phyloP scores from a whole-genome alignment of 2,113 vertebrate species.

The Scomber colias region DNA sequence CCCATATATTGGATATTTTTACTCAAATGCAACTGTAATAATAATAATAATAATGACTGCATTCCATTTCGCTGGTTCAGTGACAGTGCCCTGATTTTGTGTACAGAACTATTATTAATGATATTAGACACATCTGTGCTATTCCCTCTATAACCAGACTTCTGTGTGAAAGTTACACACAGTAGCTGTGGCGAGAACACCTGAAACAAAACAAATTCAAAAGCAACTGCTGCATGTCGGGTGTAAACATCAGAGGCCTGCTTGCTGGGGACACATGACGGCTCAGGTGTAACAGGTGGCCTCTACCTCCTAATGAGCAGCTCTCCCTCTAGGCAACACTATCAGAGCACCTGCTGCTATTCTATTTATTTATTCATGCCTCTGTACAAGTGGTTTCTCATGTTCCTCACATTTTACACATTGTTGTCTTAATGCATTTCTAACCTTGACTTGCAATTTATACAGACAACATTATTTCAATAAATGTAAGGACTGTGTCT shows the following conservation, averaged over 20 bases:
- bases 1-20: no score
- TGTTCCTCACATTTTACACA: constrained; percentile 73
- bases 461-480: neutral
- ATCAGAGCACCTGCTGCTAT: constrained; percentile 82
- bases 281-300: constrained; percentile 81
- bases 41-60: neutral
- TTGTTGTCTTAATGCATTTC: constrained; percentile 53
- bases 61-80: neutral
- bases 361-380: constrained; percentile 83
- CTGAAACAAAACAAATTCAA: constrained; percentile 24
- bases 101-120: neutral
- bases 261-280: constrained; percentile 37
- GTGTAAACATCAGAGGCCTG: constrained; percentile 55
- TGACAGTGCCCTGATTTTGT: neutral
- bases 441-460: constrained; percentile 42
- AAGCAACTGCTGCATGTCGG: constrained; percentile 3
- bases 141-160: neutral
- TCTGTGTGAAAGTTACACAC: neutral
- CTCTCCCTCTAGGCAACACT: constrained; percentile 76
- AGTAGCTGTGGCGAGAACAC: neutral
- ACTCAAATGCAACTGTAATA: neutral
- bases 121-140: neutral
- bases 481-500: neutral
- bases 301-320: constrained; percentile 81
- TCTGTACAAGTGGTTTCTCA: constrained; percentile 72